Conservation (phyloP, 2,888 invertebrate genomes). For the Carpatolechia fugitivella region DNA sequence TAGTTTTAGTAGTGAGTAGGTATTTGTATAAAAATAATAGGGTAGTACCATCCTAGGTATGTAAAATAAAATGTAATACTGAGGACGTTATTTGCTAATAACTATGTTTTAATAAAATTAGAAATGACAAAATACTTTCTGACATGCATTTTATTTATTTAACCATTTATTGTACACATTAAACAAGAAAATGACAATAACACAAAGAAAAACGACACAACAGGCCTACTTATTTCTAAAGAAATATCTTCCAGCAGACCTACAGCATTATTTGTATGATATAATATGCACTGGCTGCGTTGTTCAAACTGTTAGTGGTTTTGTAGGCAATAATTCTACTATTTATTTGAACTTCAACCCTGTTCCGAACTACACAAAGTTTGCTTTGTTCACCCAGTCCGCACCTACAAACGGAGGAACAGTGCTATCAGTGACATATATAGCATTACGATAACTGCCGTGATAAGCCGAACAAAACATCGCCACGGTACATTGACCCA, state of each 20-base stretch:
- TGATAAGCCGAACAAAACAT: conserved; percentile 75
- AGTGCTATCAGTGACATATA: conserved; percentile 69
- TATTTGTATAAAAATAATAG: too few relatives aligned
- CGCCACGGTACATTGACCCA: conserved; percentile 76
- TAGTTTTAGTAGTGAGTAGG: too few relatives aligned
- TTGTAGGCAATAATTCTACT: not conserved
- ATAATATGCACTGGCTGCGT: not conserved
- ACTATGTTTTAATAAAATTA: too few relatives aligned
- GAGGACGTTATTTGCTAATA: too few relatives aligned
- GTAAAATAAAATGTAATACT: too few relatives aligned
- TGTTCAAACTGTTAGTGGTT: not conserved
- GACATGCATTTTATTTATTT: too few relatives aligned
- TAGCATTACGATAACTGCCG: conserved; percentile 59
- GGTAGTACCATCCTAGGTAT: not conserved
- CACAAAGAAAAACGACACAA: too few relatives aligned
- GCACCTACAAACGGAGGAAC: conserved; percentile 45
- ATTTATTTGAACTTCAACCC: conserved; percentile 11
- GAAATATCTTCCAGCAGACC: too few relatives aligned
- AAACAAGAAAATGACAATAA: too few relatives aligned
- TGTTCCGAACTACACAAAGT: conserved; percentile 1
- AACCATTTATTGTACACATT: too few relatives aligned
- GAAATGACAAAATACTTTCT: too few relatives aligned
- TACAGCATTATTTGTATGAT: not conserved
- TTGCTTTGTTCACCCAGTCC: conserved; percentile 43
- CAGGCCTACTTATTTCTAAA: too few relatives aligned